These are phyloP conservation scores for Ariolimax columbianus DNA, from an alignment of 2,888 invertebrate genomes.

Conservation along the genomic window DNA sequence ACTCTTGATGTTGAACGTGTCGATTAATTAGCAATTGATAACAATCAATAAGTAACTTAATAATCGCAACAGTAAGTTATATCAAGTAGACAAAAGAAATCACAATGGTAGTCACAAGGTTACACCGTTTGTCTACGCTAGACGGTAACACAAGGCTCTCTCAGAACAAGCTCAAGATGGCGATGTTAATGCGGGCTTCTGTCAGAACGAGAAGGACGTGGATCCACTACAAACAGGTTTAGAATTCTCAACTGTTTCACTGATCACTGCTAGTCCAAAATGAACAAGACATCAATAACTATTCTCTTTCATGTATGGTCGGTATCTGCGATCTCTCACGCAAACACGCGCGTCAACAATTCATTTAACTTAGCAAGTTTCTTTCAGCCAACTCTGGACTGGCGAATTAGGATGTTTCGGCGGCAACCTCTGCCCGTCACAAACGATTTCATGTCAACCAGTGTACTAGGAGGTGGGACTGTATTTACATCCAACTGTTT, in stretches of 20 bases:
- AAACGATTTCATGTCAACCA: constrained; percentile 34
- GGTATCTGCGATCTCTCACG: constrained; percentile 1
- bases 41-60: no score
- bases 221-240: no score
- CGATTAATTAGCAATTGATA: no score
- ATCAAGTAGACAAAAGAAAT: no score
- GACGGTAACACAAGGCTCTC: no score
- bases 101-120: no score
- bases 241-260: background rate
- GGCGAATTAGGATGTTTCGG: constrained; percentile 12
- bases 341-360: constrained; percentile 37
- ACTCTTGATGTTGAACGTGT: no score
- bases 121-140: no score
- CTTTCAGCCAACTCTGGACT: background rate
- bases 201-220: no score
- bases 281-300: background rate
- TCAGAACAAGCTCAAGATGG: no score
- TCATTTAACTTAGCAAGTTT: background rate
- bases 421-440: constrained; percentile 18
- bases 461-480: background rate
- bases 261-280: background rate
- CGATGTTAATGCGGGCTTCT: no score
- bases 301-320: background rate
- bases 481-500: background rate
- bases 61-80: no score